Base-by-base conservation (phyloP, 1,140 invertebrate species). In the Calosoma granatense region DNA sequence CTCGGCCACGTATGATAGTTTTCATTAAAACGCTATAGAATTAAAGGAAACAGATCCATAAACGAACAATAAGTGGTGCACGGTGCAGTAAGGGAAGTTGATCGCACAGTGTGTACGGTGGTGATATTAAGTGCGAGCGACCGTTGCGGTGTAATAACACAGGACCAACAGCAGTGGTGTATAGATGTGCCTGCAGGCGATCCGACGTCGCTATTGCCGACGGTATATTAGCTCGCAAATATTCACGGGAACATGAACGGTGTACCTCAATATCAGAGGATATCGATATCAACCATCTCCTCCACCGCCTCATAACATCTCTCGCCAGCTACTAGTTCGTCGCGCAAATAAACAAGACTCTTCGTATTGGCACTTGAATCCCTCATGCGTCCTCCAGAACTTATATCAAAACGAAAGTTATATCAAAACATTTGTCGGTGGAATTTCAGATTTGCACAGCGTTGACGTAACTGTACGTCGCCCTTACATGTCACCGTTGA, bases 211-310 rank as follows among this genome's bases (percentile, higher is more conserved):
- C 3, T 17, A 47, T 17, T 17, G 41, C 41, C 17, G 15, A 17
- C 41, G 15, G 41, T 47, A 47, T 47, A 47, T 47, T 47, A 17
- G 41, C 41, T 17, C 41, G 41, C 41, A 47, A 47, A 47, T 47
- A 47, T 47, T 12, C 17, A 47, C 4, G 4, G 26, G 26, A 14
- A 47, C 17, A 36, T 36, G n/a, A 9, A 36, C 26, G n/a, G 26
- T n/a, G n/a, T 36, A 47, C 41, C 41, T 47, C 41, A 47, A 47
- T 47, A 47, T 12, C 4, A 47, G 26, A 36, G 9, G 41, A 47
- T 47, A 47, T 47, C 41, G 15, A 47, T 47, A 47, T 17, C n/a
- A n/a, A n/a, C n/a, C n/a, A n/a, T n/a, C n/a, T n/a, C n/a, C n/a
- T n/a, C n/a, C n/a, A n/a, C n/a, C n/a, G n/a, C n/a, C n/a, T n/a